These are phyloP conservation scores for Eonycteris spelaea DNA, from an alignment of 2,113 vertebrate species.

Conservation along the genomic window DNA sequence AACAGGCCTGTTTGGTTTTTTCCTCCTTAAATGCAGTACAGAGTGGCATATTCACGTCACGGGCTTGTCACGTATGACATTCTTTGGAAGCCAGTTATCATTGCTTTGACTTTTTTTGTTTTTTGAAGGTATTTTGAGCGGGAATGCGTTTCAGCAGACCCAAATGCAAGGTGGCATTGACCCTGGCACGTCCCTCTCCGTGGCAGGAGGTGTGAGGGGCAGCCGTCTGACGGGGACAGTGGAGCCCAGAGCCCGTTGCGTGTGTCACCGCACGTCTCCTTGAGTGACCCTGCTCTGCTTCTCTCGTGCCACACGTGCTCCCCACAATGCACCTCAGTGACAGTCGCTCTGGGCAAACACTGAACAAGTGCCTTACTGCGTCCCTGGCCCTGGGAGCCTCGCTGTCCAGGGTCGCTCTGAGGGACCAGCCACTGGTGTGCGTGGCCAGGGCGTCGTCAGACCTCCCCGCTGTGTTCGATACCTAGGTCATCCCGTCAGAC, in stretches of 20 bases:
- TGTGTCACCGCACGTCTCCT: neutral
- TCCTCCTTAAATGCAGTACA: neutral
- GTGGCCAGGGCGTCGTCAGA: neutral
- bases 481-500: neutral
- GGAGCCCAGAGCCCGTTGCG: neutral
- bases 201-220: neutral
- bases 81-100: slow-evolving; percentile 15
- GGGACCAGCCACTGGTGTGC: no score
- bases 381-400: slow-evolving; percentile 53
- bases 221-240: slow-evolving; percentile 34
- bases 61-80: neutral
- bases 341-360: slow-evolving; percentile 57
- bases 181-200: neutral
- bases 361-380: slow-evolving; percentile 65
- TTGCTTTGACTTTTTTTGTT: slow-evolving; percentile 38
- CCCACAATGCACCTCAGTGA: slow-evolving; percentile 47
- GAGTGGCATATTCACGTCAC: neutral
- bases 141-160: neutral
- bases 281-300: slow-evolving; percentile 38
- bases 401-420: neutral
- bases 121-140: slow-evolving; percentile 18
- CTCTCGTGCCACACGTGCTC: slow-evolving; percentile 45
- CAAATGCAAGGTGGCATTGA: neutral
- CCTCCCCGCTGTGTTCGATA: slow-evolving; percentile 22
- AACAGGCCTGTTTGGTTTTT: neutral